phyloP scores from a whole-genome alignment of 2,797 vertebrate species.

The Staurois parvus region DNA sequence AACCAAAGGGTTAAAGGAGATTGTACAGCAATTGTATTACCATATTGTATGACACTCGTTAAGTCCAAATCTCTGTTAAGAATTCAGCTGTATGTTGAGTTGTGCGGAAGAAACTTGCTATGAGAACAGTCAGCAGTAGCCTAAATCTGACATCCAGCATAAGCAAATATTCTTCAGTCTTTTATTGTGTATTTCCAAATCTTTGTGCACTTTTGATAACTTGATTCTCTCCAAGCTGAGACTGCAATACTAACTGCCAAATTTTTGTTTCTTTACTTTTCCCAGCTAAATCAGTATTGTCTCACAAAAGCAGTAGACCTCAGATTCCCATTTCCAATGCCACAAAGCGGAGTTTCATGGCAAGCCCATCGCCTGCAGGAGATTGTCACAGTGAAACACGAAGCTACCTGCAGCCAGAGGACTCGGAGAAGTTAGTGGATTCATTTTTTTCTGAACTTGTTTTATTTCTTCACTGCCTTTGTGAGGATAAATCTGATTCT shows the following conservation, averaged over 20 bases:
- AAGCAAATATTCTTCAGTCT: too few relatives aligned
- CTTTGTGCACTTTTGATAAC: not conserved
- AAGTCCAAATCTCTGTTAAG: too few relatives aligned
- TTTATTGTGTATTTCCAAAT: not conserved
- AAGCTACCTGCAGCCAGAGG: constrained; percentile 87
- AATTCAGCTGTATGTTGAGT: too few relatives aligned
- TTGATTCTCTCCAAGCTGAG: not conserved
- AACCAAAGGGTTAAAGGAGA: too few relatives aligned
- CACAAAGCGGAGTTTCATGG: constrained; percentile 88
- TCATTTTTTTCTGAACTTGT: not conserved
- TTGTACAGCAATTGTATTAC: too few relatives aligned
- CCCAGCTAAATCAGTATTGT: constrained; percentile 84
- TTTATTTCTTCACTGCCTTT: not conserved
- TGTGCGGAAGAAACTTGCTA: too few relatives aligned
- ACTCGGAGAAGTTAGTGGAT: constrained; percentile 72
- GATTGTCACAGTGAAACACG: constrained; percentile 74
- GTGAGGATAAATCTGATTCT: too few relatives aligned
- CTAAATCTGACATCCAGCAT: too few relatives aligned
- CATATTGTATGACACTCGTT: too few relatives aligned
- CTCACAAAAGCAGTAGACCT: constrained; percentile 83
- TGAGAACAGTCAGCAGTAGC: too few relatives aligned
- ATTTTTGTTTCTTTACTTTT: not conserved
- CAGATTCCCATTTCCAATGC: constrained; percentile 85
- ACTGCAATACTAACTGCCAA: too few relatives aligned
- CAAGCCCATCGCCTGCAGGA: constrained; percentile 69